Conservation (phyloP, 2,113 vertebrate genomes). For the Meleagris gallopavo region DNA sequence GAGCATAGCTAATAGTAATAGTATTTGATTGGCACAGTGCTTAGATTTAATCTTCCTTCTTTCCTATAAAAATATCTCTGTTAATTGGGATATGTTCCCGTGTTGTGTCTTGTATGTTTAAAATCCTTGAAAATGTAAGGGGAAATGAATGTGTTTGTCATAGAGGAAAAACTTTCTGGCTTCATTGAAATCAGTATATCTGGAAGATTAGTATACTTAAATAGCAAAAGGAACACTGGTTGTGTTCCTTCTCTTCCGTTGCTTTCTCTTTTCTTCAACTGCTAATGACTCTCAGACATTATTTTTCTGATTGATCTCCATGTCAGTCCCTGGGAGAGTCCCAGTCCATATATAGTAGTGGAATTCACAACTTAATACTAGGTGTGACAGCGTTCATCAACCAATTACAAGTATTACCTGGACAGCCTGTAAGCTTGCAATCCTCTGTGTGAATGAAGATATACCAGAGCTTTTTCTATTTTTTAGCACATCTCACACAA, state of each 20-base stretch:
- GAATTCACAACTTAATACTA: not conserved
- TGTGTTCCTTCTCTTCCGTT: not conserved
- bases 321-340: not conserved
- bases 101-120: constrained; percentile 8
- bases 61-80: constrained; percentile 31
- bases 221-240: not conserved
- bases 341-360: not conserved
- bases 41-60: constrained; percentile 28
- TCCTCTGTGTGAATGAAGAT: not conserved
- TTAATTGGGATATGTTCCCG: not conserved
- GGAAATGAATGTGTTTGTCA: not conserved
- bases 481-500: not conserved
- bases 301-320: not conserved
- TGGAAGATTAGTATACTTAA: not conserved
- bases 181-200: not conserved
- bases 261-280: not conserved
- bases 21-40: not conserved
- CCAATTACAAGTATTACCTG: not conserved
- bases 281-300: not conserved
- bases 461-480: not conserved
- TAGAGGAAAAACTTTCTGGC: not conserved
- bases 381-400: not conserved
- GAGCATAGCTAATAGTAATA: not conserved
- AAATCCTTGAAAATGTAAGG: constrained; percentile 3
- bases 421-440: not conserved